Conservation (phyloP, 2,113 vertebrate species). For the Cisticola juncidis region DNA sequence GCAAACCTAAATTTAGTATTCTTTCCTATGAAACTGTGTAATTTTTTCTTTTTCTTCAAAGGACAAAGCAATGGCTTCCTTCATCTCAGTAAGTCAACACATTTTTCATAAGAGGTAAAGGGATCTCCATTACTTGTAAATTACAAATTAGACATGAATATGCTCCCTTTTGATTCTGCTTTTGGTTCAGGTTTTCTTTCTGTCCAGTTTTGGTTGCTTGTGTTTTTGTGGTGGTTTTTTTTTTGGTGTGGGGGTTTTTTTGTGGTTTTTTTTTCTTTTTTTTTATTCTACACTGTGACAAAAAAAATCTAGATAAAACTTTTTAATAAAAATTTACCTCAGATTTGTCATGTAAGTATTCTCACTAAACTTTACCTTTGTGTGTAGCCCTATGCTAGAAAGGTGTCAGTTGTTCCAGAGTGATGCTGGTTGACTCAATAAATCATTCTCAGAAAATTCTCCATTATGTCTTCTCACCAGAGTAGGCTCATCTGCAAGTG, state of each 20-base stretch:
- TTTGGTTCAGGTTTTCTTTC: background rate
- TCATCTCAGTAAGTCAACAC: background rate
- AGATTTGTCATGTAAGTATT: background rate
- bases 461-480: background rate
- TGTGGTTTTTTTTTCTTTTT: no score
- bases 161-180: background rate
- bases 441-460: conserved; percentile 15
- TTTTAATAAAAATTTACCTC: background rate
- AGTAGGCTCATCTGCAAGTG: conserved; percentile 22
- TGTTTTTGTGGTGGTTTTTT: no score
- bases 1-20: background rate
- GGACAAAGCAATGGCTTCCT: background rate
- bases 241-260: no score
- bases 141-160: background rate
- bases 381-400: background rate
- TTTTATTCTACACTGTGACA: background rate
- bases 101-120: background rate
- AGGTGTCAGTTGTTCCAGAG: background rate
- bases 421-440: background rate
- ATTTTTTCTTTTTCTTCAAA: background rate
- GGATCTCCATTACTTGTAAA: background rate
- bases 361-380: background rate
- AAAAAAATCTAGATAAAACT: background rate
- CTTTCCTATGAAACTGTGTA: background rate
- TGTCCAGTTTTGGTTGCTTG: background rate